These are phyloP conservation scores for Addax nasomaculatus DNA, from an alignment of 2,113 vertebrate genomes.

Conservation along the genomic window DNA sequence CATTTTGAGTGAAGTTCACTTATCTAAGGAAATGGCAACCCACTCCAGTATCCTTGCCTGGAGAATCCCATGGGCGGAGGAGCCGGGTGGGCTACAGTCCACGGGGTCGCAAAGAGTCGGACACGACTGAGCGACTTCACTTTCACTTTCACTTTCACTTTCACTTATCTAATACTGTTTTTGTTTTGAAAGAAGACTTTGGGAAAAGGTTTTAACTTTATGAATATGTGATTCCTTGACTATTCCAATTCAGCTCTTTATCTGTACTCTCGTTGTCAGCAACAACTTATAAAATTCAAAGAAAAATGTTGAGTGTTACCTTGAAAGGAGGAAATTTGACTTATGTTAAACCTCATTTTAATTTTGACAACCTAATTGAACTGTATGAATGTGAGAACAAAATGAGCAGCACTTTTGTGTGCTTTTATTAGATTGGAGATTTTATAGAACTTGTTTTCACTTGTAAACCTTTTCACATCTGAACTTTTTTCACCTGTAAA, in stretches of 20 bases:
- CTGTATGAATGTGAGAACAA: conserved; percentile 44
- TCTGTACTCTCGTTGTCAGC: background rate
- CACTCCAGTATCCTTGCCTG: too few species aligned
- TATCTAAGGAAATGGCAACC: background rate
- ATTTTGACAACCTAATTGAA: conserved; percentile 68
- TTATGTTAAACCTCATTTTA: conserved; percentile 29
- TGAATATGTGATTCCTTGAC: background rate
- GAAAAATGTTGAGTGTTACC: background rate
- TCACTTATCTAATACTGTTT: background rate
- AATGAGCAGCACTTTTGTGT: background rate
- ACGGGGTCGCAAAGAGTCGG: too few species aligned
- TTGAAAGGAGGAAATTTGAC: conserved; percentile 49
- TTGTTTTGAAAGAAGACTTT: background rate
- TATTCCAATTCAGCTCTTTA: background rate
- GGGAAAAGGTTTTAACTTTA: background rate
- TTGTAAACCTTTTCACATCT: conserved; percentile 41
- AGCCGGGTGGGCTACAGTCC: too few species aligned
- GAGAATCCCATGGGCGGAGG: too few species aligned
- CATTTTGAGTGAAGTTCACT: background rate
- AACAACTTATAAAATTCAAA: conserved; percentile 18
- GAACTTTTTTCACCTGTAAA: conserved; percentile 31
- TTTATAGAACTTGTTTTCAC: conserved; percentile 6
- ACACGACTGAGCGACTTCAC: too few species aligned
- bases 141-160: too few species aligned
- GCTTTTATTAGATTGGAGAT: conserved; percentile 39